Evolutionary conservation across 2,888 invertebrate genomes (phyloP), one percentile per base, ranked within the genome.

Genomic region (Catocala sponsa): DNA sequence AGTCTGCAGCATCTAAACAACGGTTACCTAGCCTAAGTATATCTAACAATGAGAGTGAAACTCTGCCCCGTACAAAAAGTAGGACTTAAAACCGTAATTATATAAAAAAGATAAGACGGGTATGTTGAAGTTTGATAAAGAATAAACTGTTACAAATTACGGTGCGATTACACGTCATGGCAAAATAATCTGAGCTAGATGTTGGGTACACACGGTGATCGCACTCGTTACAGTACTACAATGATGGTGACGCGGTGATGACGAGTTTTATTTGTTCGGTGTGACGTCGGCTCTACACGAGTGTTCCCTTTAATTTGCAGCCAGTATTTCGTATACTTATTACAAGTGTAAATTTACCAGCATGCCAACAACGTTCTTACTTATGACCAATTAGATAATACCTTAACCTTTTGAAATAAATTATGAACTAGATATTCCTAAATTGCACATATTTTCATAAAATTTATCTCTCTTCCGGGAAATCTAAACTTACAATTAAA

Each of bases 231-330:
- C 72, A 72, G 73, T 70, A 74, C 72, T 72, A 66, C 64, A 66
- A 65, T 75, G 70, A 44, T 15, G 46, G 46, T 4, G 46, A 4
- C 61, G 66, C 64, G 68, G 64, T 72, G 67, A 71, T 74, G 68
- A 72, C 70, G 70, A 66, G 51, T 57, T 67, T 66, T 80, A 76
- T 82, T 81, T 78, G 72, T 72, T 64, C 68, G 50, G 63, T 48
- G 60, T 83, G 83, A 84, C 79, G 81, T 72, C 59, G 50, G 33
- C 10, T 44, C 55, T 63, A 66, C 67, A 65, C 57, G 42, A 59
- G 46, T 15, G 7, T 10, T 15, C 50, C 49, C 50, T 56, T 53
- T 54, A 54, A 38, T 58, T 56, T 54, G 11, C n/a, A 33, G 6
- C 48, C 10, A 47, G 25, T 0, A 12, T 15, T 13, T 13, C 15